These are phyloP conservation scores for Microplitis mediator DNA, from an alignment of 1,140 invertebrate genomes.

Conservation along the genomic window DNA sequence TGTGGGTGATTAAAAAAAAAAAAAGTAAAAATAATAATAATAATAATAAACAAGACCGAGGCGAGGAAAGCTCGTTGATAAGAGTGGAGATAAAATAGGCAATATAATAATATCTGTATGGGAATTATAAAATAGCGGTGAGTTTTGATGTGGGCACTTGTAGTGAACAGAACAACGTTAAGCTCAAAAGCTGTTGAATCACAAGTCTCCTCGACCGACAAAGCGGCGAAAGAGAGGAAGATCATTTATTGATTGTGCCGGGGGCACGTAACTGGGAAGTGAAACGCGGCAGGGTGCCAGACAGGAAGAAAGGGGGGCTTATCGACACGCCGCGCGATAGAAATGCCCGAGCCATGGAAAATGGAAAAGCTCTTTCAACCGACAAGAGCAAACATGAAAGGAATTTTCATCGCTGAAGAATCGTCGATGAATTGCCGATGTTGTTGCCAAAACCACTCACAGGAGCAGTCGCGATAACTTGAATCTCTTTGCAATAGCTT, in stretches of 20 bases:
- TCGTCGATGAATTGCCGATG: slow-evolving; percentile 24
- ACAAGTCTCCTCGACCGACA: slow-evolving; percentile 13
- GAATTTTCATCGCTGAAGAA: slow-evolving; percentile 28
- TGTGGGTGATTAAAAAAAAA: too few relatives aligned
- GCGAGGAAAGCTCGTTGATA: too few relatives aligned
- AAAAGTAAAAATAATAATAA: too few relatives aligned
- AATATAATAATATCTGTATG: not conserved
- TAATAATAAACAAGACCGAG: too few relatives aligned
- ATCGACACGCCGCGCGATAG: slow-evolving; percentile 18
- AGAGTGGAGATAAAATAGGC: too few relatives aligned
- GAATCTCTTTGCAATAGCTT: not conserved
- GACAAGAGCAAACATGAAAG: slow-evolving; percentile 25
- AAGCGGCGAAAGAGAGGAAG: slow-evolving; percentile 6
- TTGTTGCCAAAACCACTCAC: slow-evolving; percentile 13
- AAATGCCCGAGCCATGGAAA: slow-evolving; percentile 22
- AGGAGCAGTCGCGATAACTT: slow-evolving; percentile 17
- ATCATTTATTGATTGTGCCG: slow-evolving; percentile 25
- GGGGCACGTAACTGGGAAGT: slow-evolving; percentile 12
- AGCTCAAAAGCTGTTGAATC: slow-evolving; percentile 18
- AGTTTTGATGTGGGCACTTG: not conserved
- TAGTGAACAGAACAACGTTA: slow-evolving; percentile 1
- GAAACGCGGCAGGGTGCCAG: slow-evolving; percentile 16
- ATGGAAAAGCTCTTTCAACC: slow-evolving; percentile 22
- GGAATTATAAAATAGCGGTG: not conserved
- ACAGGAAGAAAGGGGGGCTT: slow-evolving; percentile 26